Percentiles rank a stretch among this genome's conserved stretches.
phyloP scores from a whole-genome alignment of 2,888 invertebrate genomes.

The Melipona bicolor region DNA sequence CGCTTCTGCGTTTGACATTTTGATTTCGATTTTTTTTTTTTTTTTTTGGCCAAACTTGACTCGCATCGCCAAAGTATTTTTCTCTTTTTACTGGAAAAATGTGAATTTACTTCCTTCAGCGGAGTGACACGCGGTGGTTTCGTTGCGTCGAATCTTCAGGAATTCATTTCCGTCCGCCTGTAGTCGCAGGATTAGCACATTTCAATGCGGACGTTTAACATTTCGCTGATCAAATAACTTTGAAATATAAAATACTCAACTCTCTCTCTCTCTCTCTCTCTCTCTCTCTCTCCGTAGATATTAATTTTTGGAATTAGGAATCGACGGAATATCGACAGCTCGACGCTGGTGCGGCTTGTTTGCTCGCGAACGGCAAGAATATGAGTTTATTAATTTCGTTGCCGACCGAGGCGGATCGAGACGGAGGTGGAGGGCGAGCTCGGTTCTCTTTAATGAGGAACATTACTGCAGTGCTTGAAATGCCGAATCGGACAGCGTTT shows the following conservation, averaged over 20 bases:
- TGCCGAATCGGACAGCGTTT: neutral
- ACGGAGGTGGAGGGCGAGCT: neutral
- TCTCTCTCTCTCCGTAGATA: neutral
- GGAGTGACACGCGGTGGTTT: too few relatives aligned
- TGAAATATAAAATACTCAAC: neutral
- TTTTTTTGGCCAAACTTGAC: too few relatives aligned
- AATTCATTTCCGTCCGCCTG: too few relatives aligned
- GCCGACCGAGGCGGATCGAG: neutral
- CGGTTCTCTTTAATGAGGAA: neutral
- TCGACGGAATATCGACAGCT: neutral
- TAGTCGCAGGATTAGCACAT: neutral
- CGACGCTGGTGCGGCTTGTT: neutral
- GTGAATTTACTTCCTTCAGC: too few relatives aligned
- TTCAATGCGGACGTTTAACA: neutral
- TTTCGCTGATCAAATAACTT: neutral
- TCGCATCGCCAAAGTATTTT: neutral
- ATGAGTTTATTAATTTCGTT: slow-evolving; percentile 30
- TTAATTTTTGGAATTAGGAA: slow-evolving; percentile 8
- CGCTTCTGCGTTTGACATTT: too few relatives aligned
- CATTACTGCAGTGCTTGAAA: neutral
- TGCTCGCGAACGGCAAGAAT: neutral
- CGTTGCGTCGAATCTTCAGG: too few relatives aligned
- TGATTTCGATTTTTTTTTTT: neutral
- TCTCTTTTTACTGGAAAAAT: too few relatives aligned
- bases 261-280: neutral